Evolutionary conservation across 35 echinoderm and acorn worm species (phyloP), one percentile per base, ranked within the genome.

Genomic region (Anneissia japonica): DNA sequence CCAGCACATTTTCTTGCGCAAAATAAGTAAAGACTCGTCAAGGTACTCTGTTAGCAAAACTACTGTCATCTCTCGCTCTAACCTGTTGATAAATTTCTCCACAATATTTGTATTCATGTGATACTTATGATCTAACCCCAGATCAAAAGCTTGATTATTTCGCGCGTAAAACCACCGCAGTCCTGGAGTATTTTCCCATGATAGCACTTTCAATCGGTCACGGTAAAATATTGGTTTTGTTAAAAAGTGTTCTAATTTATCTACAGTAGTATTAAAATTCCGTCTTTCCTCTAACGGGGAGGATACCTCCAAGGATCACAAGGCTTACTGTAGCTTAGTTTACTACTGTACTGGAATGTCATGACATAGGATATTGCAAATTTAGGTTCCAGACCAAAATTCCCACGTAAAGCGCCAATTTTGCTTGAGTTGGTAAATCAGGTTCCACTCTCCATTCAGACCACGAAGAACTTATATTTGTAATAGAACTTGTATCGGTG

Each of bases 21-120:
- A 31, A 14, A 92, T 0, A 11, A 92, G 72, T 34, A 92, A 80
- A 0, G 90, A 92, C 36, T 92, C 84, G 30, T 92, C 86, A 35
- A 88, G 30, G 37, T 92, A 92, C 35, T 92, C 91, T 26, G 86
- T 56, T 3, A 92, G 34, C 3, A 92, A 43, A 39, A 92, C 81
- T 0, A 92, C 33, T 74, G 87, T 85, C 21, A 92, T 56, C n/a
- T 92, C 86, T 74, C 39, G 11, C 12, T 38, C 40, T 43, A 92
- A 73, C 23, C 34, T 30, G 19, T 84, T 9, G 3, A 93, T 85
- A 36, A 85, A 73, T 29, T 82, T 46, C 21, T 73, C 19, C 4
- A 90, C 92, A 26, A 74, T 82, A 33, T 30, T 26, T 11, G 45
- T 0, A 23, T 84, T 83, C 11, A 73, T 80, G 26, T 89, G 87